A percentile compares a stretch with the other conserved stretches of the same genome.
phyloP scores from a whole-genome alignment of 2,113 vertebrate species.

The Sula dactylatra region DNA sequence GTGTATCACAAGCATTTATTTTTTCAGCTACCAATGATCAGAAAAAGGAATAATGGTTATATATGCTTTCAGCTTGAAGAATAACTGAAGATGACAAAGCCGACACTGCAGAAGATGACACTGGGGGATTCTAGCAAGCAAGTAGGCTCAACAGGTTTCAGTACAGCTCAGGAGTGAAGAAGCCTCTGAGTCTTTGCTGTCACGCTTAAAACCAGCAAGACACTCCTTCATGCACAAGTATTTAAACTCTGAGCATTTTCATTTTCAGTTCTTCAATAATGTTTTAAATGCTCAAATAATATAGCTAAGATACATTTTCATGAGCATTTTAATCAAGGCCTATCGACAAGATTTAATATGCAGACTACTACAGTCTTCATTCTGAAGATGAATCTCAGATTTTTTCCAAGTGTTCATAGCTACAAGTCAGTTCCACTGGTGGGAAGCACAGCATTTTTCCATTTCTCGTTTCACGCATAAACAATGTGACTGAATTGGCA shows the following conservation, averaged over 20 bases:
- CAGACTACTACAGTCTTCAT: background rate
- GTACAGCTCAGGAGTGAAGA: background rate
- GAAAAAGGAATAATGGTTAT: background rate
- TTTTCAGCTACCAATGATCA: background rate
- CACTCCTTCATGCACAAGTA: background rate
- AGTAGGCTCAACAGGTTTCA: background rate
- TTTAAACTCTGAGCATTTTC: background rate
- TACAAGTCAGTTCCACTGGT: background rate
- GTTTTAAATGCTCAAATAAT: background rate
- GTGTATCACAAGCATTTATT: background rate
- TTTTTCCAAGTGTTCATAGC: background rate
- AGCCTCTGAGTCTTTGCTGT: background rate
- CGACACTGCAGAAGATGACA: background rate
- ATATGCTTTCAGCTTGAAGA: background rate
- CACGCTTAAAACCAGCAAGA: background rate
- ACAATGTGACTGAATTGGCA: conserved; percentile 24
- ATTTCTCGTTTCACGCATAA: conserved; percentile 22
- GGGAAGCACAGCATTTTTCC: conserved; percentile 6
- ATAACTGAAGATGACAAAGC: background rate
- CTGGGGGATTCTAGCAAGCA: background rate
- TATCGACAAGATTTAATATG: background rate
- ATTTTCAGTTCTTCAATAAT: background rate
- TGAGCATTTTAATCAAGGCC: background rate
- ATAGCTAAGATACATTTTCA: background rate
- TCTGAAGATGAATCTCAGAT: background rate